Conservation (phyloP, 2,113 vertebrate species). For the Eulemur rufifrons region DNA sequence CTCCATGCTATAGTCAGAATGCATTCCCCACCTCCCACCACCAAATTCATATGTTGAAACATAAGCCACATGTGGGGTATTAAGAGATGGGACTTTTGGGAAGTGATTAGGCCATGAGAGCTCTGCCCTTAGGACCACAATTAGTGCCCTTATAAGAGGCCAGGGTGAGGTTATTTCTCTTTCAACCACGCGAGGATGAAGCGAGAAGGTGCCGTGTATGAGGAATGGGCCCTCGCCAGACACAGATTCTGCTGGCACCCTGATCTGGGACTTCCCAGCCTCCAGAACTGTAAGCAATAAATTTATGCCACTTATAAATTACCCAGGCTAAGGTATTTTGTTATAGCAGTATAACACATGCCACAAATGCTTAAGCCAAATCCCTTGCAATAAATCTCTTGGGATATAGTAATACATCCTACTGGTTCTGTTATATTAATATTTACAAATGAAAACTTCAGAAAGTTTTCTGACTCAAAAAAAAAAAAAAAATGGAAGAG, state of each 20-base stretch:
- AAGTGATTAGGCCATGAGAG: neutral
- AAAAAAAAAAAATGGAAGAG: neutral
- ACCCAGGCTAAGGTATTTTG: neutral
- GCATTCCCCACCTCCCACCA: no score
- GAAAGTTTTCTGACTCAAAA: neutral
- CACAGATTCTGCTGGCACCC: neutral
- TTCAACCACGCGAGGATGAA: neutral
- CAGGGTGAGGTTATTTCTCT: no score
- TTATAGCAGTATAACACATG: neutral
- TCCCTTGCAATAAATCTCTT: neutral
- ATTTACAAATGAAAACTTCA: conserved; percentile 21
- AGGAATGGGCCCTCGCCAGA: neutral
- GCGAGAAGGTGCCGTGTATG: neutral
- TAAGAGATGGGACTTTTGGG: neutral
- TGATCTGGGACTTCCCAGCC: neutral
- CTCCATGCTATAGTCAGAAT: neutral
- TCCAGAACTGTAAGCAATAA: neutral
- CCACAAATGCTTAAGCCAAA: neutral
- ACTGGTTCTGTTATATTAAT: neutral
- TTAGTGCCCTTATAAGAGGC: neutral
- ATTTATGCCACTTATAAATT: neutral
- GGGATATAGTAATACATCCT: neutral
- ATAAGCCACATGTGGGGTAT: neutral
- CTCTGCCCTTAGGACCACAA: neutral
- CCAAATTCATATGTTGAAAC: neutral